phyloP scores from a whole-genome alignment of 2,113 vertebrate genomes.

The Meleagris gallopavo region DNA sequence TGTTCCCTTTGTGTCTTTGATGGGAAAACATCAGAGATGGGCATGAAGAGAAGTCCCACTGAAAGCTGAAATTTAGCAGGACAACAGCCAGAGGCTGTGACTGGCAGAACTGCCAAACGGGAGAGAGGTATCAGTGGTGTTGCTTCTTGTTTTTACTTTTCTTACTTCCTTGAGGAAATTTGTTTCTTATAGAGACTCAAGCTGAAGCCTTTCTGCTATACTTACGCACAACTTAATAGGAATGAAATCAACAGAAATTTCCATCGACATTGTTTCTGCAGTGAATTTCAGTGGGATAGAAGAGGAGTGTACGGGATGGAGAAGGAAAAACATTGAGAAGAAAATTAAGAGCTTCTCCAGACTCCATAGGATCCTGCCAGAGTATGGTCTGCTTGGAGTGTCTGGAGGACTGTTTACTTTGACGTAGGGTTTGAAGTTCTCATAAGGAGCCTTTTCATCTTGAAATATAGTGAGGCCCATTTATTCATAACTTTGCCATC shows the following conservation, averaged over 20 bases:
- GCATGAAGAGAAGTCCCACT: neutral
- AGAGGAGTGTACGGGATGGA: neutral
- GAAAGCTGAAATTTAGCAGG: neutral
- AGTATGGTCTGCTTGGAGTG: neutral
- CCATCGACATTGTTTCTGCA: neutral
- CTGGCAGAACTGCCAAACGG: neutral
- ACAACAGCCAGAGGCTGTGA: neutral
- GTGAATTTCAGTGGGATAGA: neutral
- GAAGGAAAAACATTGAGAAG: neutral
- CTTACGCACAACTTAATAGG: neutral
- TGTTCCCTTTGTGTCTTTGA: neutral
- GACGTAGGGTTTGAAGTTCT: neutral
- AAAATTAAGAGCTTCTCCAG: neutral
- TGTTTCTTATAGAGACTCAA: neutral
- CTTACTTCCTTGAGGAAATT: neutral
- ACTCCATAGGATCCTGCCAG: accelerated
- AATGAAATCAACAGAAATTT: neutral
- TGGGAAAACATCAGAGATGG: neutral
- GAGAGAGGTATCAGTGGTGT: neutral
- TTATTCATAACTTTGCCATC: neutral
- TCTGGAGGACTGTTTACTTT: neutral
- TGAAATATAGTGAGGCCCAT: neutral
- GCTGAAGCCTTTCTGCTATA: neutral
- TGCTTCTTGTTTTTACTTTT: neutral
- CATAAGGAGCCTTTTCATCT: neutral